Evolutionary conservation across 1,140 invertebrate genomes (phyloP).

Genomic region (Plodia interpunctella): DNA sequence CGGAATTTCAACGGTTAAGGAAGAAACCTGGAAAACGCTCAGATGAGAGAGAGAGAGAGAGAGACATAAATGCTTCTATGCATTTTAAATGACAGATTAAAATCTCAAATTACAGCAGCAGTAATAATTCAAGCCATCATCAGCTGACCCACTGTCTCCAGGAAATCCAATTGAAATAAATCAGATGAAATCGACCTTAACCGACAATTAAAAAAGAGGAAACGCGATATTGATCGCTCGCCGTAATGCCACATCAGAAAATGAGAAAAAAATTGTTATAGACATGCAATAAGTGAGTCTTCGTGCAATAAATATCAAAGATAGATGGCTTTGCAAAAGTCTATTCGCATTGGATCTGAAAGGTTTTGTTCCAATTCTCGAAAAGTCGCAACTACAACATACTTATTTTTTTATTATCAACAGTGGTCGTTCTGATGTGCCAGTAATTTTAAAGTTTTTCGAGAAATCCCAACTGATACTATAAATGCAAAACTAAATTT

Average conservation of each 20-base stretch:
- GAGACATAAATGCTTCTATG: too few species aligned
- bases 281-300: not conserved
- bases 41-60: too few species aligned
- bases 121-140: not conserved
- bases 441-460: too few species aligned
- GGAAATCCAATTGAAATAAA: not conserved
- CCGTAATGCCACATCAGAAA: not conserved
- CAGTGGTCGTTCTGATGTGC: too few species aligned
- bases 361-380: not conserved
- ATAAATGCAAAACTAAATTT: too few species aligned
- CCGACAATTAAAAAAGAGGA: not conserved
- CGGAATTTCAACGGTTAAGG: too few species aligned
- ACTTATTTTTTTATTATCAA: too few species aligned
- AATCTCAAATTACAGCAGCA: not conserved
- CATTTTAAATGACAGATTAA: too few species aligned
- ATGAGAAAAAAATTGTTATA: not conserved
- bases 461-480: too few species aligned
- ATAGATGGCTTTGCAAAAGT: not conserved
- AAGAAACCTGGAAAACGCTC: too few species aligned
- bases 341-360: not conserved
- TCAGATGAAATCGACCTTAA: not conserved
- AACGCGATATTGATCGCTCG: not conserved
- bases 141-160: not conserved
- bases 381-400: too few species aligned
- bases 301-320: not conserved